Evolutionary conservation across 2,888 invertebrate genomes (phyloP).

Genomic region (Calameuta pallipes): DNA sequence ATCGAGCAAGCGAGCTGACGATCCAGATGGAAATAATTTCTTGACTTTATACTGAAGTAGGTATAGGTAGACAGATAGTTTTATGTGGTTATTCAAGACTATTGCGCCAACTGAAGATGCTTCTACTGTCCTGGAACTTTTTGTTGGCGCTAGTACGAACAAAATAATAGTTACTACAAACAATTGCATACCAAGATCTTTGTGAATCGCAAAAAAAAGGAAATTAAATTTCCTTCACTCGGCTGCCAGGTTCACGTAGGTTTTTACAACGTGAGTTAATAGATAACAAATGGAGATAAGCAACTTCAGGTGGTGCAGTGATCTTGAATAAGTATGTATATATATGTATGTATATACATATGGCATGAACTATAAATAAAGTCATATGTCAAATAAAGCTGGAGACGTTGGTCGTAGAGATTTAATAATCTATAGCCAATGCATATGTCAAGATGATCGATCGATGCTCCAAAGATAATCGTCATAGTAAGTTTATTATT

Average conservation of each 20-base stretch:
- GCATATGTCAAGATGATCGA: not conserved
- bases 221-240: too few relatives aligned
- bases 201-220: too few relatives aligned
- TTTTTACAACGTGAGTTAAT: too few relatives aligned
- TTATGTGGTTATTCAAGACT: not conserved
- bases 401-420: not conserved
- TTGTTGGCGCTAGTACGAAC: too few relatives aligned
- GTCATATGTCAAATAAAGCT: not conserved
- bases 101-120: too few relatives aligned
- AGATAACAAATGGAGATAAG: too few relatives aligned
- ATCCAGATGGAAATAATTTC: constrained; percentile 16
- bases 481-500: not conserved
- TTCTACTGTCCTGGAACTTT: too few relatives aligned
- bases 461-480: not conserved
- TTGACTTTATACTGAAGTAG: not conserved
- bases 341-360: not conserved
- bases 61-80: not conserved
- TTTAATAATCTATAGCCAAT: not conserved
- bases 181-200: too few relatives aligned
- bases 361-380: not conserved
- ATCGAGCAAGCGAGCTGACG: not conserved
- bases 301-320: too few relatives aligned
- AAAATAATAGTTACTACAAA: too few relatives aligned
- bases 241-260: too few relatives aligned
- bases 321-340: too few relatives aligned